Evolutionary conservation across 2,113 vertebrate species (phyloP).

Genomic region (Epinephelus cyanopodus): DNA sequence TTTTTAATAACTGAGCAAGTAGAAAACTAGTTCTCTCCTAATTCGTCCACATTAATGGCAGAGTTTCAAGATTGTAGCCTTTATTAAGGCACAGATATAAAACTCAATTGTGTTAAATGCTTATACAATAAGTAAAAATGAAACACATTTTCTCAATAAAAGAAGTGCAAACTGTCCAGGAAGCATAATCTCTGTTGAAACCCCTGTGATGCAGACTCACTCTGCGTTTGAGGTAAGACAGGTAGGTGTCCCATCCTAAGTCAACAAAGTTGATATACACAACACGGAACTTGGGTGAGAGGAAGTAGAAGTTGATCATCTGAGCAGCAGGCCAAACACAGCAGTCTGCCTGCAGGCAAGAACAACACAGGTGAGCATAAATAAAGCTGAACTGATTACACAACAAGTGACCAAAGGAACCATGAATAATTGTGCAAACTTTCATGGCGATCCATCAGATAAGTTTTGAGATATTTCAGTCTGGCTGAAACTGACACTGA

Average conservation of each 20-base stretch:
- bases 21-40: background rate
- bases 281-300: slow-evolving; percentile 89
- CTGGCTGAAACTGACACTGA: too few species aligned
- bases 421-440: too few species aligned
- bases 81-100: too few species aligned
- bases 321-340: slow-evolving; percentile 92
- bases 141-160: background rate
- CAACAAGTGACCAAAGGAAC: too few species aligned
- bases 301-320: slow-evolving; percentile 92
- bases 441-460: too few species aligned
- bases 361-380: background rate
- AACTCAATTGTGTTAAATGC: too few species aligned
- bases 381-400: background rate
- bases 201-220: slow-evolving; percentile 77
- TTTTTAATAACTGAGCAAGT: too few species aligned
- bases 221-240: slow-evolving; percentile 93
- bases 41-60: too few species aligned
- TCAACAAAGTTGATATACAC: slow-evolving; percentile 91
- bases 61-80: too few species aligned
- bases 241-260: slow-evolving; percentile 94
- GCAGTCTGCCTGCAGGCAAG: slow-evolving; percentile 87
- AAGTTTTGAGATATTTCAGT: too few species aligned
- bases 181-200: background rate
- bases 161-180: background rate
- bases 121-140: too few species aligned